Evolutionary conservation across 2,888 invertebrate species (phyloP).

Genomic region (Tineola bisselliella): DNA sequence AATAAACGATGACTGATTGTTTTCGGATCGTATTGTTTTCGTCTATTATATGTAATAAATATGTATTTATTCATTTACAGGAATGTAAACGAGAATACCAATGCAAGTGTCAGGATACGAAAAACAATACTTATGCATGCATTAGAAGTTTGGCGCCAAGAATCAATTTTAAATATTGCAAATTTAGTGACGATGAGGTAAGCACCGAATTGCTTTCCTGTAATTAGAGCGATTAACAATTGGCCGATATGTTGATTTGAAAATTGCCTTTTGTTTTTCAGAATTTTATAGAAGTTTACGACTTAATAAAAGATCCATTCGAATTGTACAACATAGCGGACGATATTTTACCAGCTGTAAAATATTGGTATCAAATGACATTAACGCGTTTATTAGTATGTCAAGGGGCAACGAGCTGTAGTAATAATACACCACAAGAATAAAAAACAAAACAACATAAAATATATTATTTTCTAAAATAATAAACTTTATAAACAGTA

Average conservation of each 20-base stretch:
- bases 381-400: conserved; percentile 63
- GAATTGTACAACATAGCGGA: conserved; percentile 74
- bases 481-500: neutral
- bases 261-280: conserved; percentile 33
- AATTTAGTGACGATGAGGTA: conserved; percentile 69
- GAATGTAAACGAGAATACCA: conserved; percentile 72
- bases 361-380: conserved; percentile 57
- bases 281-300: conserved; percentile 82
- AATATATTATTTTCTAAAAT: neutral
- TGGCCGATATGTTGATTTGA: no score
- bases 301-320: conserved; percentile 74
- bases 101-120: conserved; percentile 87
- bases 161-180: conserved; percentile 71
- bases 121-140: conserved; percentile 86
- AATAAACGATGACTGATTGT: no score
- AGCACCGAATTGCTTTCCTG: conserved; percentile 15
- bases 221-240: neutral
- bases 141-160: conserved; percentile 70
- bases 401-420: conserved; percentile 37
- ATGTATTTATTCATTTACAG: conserved; percentile 41
- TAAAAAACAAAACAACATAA: neutral
- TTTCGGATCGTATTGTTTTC: no score
- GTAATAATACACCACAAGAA: conserved; percentile 18
- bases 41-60: no score
- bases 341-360: conserved; percentile 56